Percentiles rank a stretch among this genome's conserved stretches.
Evolutionary conservation across 2,797 vertebrate genomes (phyloP).

Genomic region (Potorous gilbertii): DNA sequence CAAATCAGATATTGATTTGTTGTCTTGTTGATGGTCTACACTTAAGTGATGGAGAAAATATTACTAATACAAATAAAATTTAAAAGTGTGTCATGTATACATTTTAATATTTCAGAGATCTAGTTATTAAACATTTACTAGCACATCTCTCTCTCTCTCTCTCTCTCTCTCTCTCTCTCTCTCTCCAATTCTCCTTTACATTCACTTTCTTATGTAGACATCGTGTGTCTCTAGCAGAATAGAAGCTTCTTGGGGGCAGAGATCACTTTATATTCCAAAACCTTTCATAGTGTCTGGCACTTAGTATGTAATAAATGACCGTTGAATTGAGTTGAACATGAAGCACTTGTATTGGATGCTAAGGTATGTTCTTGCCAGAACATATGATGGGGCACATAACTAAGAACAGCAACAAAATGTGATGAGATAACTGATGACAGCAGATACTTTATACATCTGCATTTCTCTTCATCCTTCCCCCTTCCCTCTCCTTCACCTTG

Average conservation of each 20-base stretch:
- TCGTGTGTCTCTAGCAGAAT: background rate
- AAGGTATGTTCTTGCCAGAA: background rate
- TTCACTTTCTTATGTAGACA: background rate
- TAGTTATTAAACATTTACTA: background rate
- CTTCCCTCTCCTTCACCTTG: background rate
- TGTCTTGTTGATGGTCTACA: background rate
- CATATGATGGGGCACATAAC: background rate
- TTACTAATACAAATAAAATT: background rate
- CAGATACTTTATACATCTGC: background rate
- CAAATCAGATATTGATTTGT: background rate
- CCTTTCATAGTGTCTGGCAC: background rate
- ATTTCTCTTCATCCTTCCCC: background rate
- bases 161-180: too few species aligned
- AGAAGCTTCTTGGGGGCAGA: background rate
- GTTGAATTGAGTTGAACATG: background rate
- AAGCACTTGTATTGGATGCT: background rate
- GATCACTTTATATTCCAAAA: background rate
- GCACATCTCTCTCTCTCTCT: too few species aligned
- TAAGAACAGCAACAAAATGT: background rate
- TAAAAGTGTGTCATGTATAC: background rate
- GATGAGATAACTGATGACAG: background rate
- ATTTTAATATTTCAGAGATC: background rate
- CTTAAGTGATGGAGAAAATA: background rate
- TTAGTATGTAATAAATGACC: background rate
- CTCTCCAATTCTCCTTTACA: background rate